Base-by-base conservation (phyloP, 2,888 invertebrate species). In the Ferdinandea cuprea region DNA sequence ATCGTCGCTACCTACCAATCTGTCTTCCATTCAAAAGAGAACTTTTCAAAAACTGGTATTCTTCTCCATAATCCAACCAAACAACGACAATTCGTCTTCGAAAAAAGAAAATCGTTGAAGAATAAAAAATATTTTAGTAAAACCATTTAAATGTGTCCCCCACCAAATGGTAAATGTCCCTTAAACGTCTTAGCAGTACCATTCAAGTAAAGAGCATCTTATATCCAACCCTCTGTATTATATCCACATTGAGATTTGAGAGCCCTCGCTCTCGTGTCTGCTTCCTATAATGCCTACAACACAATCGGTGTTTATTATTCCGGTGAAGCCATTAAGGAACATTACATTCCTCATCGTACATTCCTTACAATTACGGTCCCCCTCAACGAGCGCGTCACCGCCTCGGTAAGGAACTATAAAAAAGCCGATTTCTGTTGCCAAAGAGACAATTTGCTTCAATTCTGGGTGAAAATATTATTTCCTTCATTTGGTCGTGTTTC, bases 401-500 rank as follows among this genome's bases (percentile, higher is more conserved):
- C 40, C n/a, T 9, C 9, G n/a, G 48, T 37, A 42, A 3, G 15
- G 40, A 69, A 76, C 68, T 63, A 71, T 63, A 61, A 48, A 54
- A 40, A 15, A 35, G 13, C 46, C 69, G 48, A 80, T 42, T 63
- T 52, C 58, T 50, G 58, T 65, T 21, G 30, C 42, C 50, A 68
- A 58, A 35, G 50, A 71, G 50, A 81, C 71, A 81, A 77, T 81
- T 81, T 71, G 59, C 81, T 37, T 61, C 65, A 71, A 71, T 77
- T 76, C 50, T 40, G 19, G 30, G 15, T 32, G 54, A 35, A 65
- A 71, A 77, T 77, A 71, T 71, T 76, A 71, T 65, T 46, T 59
- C 58, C 59, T 81, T 76, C 59, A 59, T 66, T 48, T 58, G 11
- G 8, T n/a, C n/a, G n/a, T n/a, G 9, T 58, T 52, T 21, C 40